Evolutionary conservation across 1,140 invertebrate species (phyloP).

Genomic region (Sitodiplosis mosellana): DNA sequence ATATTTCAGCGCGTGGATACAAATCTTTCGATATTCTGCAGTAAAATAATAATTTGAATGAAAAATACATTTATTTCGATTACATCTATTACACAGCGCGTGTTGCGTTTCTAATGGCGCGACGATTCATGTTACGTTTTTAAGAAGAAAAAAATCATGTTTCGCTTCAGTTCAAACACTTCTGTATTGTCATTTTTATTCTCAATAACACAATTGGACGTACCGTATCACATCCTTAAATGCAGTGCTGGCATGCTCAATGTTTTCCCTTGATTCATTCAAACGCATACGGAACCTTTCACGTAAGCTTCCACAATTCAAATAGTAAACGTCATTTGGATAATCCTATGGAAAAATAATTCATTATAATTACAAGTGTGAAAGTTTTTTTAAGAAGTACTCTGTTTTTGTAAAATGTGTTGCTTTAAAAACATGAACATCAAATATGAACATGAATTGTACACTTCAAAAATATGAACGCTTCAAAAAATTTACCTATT

Average conservation of each 20-base stretch:
- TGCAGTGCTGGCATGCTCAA: constrained; percentile 21
- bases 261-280: constrained; percentile 22
- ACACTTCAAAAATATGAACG: too few relatives aligned
- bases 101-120: not conserved
- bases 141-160: too few relatives aligned
- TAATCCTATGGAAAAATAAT: constrained; percentile 12
- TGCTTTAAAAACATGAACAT: too few relatives aligned
- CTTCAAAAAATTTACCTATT: too few relatives aligned
- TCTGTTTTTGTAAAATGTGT: too few relatives aligned
- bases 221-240: constrained; percentile 19
- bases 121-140: too few relatives aligned
- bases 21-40: constrained; percentile 21
- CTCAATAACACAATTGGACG: constrained; percentile 3
- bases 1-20: constrained; percentile 21
- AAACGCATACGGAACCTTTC: constrained; percentile 23
- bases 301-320: constrained; percentile 21
- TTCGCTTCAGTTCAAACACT: too few relatives aligned
- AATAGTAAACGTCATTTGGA: constrained; percentile 20
- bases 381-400: too few relatives aligned
- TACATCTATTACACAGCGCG: not conserved
- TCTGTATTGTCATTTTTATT: too few relatives aligned
- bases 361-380: too few relatives aligned
- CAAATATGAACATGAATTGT: too few relatives aligned
- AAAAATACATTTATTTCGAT: not conserved
- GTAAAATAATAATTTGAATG: not conserved